Base-by-base conservation (phyloP, 2,113 vertebrate species). In the Leptocoma aspasia region DNA sequence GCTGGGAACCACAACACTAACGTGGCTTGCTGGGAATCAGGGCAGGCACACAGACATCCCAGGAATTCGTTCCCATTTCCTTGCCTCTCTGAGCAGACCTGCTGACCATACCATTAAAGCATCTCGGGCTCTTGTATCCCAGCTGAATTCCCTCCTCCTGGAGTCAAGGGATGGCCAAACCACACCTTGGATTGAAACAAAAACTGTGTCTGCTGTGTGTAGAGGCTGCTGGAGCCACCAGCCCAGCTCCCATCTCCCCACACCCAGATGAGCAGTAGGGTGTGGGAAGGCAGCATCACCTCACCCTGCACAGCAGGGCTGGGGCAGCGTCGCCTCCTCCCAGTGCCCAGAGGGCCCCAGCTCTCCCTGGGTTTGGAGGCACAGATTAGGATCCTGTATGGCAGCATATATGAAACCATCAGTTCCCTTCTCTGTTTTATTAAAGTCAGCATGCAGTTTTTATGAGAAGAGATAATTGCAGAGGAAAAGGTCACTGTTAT, bases 391-490 rank as follows among this genome's bases (percentile, higher is more conserved):
- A 11, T 86, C 42, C 53, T 24, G 3, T 44, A 63, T 27, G n/a
- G 82, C 72, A 83, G 72, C 73, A 11, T 14, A 18, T 70, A 82
- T 65, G 61, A 92, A 96, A 60, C 42, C 57, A 76, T 92, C n/a
- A 1, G 69, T 57, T 89, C 50, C n/a, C 31, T 94, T 49, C 72
- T 63, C 90, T 82, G 77, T 89, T 97, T 97, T 97, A 98, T 97
- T 97, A 97, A 97, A 97, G 96, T 89, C 95, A 94, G 49, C 90
- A 71, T 84, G 83, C 79, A 53, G 78, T 70, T 98, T 97, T 97
- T 96, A 97, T 94, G 91, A 97, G 95, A 96, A 92, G 89, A 96
- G 85, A 96, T 97, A 97, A 98, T 97, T 97, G 92, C 39, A 73
- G 86, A 66, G 90, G 87, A 57, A 89, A 94, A 97, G 95, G 96